A percentile compares a stretch with the other conserved stretches of the same genome.
These are phyloP conservation scores for Campopleginae sp. DNA, from an alignment of 2,888 invertebrate genomes.

Conservation along the genomic window DNA sequence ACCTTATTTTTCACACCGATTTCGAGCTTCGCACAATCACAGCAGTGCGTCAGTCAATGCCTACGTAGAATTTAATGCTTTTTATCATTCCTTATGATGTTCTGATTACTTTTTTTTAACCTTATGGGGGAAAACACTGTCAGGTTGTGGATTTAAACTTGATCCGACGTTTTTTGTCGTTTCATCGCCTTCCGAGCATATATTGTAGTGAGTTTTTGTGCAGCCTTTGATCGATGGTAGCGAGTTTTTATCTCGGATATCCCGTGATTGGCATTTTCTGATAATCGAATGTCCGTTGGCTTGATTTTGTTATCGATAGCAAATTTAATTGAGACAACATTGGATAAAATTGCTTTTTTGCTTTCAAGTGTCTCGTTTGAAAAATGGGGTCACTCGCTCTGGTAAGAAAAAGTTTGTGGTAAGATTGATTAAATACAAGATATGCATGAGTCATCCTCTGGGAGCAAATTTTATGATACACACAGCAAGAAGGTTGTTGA, in stretches of 20 bases:
- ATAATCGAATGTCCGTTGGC: background rate
- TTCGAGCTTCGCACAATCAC: constrained; percentile 51
- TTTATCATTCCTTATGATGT: background rate
- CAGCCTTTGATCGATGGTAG: background rate
- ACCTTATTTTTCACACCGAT: constrained; percentile 61
- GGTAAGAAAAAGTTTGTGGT: background rate
- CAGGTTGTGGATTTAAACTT: background rate
- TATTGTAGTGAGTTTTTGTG: background rate
- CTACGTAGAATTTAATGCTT: background rate
- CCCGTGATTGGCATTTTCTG: background rate
- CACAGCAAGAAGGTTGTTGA: background rate
- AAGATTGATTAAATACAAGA: background rate
- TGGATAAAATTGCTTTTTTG: background rate
- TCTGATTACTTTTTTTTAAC: background rate
- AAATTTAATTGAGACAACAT: background rate
- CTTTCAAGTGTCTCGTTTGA: background rate
- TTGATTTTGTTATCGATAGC: background rate
- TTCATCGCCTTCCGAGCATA: background rate
- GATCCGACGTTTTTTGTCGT: background rate
- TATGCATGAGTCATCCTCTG: background rate
- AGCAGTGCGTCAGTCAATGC: constrained; percentile 2
- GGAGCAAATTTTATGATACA: background rate
- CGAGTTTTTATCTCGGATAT: background rate
- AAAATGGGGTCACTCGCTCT: background rate
- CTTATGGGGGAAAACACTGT: background rate